phyloP scores from a whole-genome alignment of 2,797 vertebrate genomes.

The Pangasius macronema region DNA sequence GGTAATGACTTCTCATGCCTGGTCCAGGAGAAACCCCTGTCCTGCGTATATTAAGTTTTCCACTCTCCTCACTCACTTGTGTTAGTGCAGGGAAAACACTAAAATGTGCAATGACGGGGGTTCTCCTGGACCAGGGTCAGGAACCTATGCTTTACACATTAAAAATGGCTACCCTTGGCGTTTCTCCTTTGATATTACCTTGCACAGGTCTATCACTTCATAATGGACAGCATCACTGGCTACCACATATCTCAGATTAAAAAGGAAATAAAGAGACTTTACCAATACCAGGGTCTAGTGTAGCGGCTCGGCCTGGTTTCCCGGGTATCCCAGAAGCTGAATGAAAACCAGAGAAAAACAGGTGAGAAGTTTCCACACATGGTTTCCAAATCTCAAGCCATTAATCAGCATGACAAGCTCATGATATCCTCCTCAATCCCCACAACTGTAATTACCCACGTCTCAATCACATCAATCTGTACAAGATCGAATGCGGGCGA shows the following conservation, averaged over 20 bases:
- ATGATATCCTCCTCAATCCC: neutral
- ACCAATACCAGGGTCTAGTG: constrained; percentile 76
- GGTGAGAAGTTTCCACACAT: constrained; percentile 23
- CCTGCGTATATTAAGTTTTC: neutral
- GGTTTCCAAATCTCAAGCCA: neutral
- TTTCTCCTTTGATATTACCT: neutral
- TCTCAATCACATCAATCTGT: neutral
- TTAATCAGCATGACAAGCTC: neutral
- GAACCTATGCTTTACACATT: neutral
- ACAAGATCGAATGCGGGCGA: neutral
- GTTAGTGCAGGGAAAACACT: neutral
- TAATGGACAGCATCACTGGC: neutral
- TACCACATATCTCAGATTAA: neutral
- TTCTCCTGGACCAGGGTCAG: neutral
- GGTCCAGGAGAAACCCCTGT: neutral
- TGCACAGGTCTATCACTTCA: neutral
- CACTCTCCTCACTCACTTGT: neutral
- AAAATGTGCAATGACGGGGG: neutral
- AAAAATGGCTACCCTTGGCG: neutral
- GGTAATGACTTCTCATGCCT: neutral
- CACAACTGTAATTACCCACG: neutral
- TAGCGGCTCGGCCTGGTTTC: constrained; percentile 76
- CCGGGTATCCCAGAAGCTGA: constrained; percentile 83
- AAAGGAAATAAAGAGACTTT: constrained; percentile 64
- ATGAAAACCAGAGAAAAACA: constrained; percentile 49